These are phyloP conservation scores for Cercopithecus mona DNA, from an alignment of 2,113 vertebrate genomes.

Conservation along the genomic window DNA sequence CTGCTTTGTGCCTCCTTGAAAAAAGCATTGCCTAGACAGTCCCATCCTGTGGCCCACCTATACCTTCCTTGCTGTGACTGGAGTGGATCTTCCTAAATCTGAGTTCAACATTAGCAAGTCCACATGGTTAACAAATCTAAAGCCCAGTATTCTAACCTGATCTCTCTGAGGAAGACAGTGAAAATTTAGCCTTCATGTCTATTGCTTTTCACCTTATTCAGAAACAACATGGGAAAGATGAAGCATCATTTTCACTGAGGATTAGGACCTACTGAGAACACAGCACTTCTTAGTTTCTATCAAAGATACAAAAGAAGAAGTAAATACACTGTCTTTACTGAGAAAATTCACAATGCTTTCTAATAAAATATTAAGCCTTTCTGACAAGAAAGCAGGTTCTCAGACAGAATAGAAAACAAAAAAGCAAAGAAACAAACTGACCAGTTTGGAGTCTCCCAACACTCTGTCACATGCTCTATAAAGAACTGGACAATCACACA, in stretches of 20 bases:
- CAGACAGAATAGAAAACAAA: neutral
- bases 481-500: neutral
- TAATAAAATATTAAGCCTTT: neutral
- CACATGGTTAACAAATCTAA: neutral
- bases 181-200: neutral
- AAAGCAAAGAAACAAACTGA: neutral
- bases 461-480: neutral
- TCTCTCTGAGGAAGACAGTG: neutral
- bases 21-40: neutral
- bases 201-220: neutral
- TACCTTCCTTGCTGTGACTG: neutral
- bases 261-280: neutral
- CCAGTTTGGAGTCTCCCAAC: neutral
- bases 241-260: neutral
- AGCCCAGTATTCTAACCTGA: neutral
- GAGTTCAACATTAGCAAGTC: neutral
- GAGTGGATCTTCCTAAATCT: neutral
- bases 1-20: neutral
- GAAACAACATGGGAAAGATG: neutral
- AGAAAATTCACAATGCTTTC: neutral
- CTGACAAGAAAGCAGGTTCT: neutral
- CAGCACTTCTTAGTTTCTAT: neutral
- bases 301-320: neutral
- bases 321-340: fast-evolving
- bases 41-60: neutral